These are phyloP conservation scores for Anguilla pacifica DNA, from an alignment of 2,797 vertebrate species.

Conservation along the genomic window DNA sequence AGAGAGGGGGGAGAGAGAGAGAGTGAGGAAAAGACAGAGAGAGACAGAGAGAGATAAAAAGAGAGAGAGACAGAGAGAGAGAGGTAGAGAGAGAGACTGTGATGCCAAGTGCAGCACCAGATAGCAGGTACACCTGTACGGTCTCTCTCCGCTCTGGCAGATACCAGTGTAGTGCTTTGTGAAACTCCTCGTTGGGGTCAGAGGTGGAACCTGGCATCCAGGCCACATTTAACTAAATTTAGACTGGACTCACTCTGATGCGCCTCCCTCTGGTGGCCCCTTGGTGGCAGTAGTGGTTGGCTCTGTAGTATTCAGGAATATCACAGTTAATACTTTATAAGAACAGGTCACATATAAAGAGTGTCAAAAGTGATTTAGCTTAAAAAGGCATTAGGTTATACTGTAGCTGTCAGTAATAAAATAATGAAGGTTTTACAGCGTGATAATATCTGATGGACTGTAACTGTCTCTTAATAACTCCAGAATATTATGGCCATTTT, in stretches of 20 bases:
- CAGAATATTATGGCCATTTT: no score
- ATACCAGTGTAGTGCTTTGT: background rate
- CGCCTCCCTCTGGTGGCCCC: background rate
- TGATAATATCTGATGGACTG: no score
- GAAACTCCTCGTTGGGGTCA: background rate
- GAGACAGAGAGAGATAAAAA: no score
- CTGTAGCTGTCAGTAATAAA: no score
- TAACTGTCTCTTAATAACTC: no score
- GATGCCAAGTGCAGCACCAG: background rate
- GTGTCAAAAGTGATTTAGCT: background rate
- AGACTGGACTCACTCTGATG: conserved; percentile 21
- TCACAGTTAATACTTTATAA: background rate
- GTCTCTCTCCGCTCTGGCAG: background rate
- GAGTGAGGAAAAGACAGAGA: background rate
- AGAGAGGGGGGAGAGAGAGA: background rate
- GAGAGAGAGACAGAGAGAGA: no score
- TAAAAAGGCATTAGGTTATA: background rate
- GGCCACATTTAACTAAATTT: background rate
- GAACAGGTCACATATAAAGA: background rate
- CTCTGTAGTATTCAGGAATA: background rate
- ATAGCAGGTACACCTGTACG: background rate
- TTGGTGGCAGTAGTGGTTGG: background rate
- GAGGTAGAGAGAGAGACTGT: background rate
- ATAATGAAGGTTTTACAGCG: no score
- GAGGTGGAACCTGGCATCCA: background rate